A percentile compares a stretch with the other conserved stretches of the same genome.
These are phyloP conservation scores for Thereva unica DNA, from an alignment of 2,888 invertebrate genomes.

Conservation along the genomic window DNA sequence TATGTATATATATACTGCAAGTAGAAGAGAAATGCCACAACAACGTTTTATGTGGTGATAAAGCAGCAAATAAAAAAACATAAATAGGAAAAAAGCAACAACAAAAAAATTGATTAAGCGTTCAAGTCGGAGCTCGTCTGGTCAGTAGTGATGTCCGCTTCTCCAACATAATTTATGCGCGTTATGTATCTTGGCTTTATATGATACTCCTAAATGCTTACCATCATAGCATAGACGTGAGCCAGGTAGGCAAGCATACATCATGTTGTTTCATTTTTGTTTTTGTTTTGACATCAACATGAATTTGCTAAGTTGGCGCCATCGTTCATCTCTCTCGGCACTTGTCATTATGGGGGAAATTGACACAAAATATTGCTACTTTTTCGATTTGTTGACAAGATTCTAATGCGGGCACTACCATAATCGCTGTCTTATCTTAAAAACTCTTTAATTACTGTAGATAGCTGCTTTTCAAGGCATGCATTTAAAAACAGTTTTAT, in stretches of 20 bases:
- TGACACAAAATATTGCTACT: constrained; percentile 14
- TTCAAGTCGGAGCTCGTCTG: constrained; percentile 20
- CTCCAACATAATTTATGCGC: constrained; percentile 30
- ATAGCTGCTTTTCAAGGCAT: too few species aligned
- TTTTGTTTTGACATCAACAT: background rate
- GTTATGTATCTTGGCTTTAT: constrained; percentile 24
- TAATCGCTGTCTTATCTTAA: constrained; percentile 4
- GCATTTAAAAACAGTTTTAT: too few species aligned
- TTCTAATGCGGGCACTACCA: too few species aligned
- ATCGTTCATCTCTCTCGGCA: constrained; percentile 3
- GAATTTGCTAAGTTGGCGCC: constrained; percentile 25
- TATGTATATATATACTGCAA: too few species aligned
- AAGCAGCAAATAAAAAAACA: background rate
- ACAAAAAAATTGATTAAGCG: constrained; percentile 26
- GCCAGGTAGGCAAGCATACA: too few species aligned
- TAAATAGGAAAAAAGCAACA: constrained; percentile 9
- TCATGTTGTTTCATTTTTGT: too few species aligned
- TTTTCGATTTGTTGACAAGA: constrained; percentile 14
- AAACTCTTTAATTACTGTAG: background rate
- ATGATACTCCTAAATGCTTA: constrained; percentile 12
- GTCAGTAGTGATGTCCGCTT: constrained; percentile 19
- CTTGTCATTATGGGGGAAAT: constrained; percentile 7
- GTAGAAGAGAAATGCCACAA: constrained; percentile 21
- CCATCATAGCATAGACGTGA: background rate
- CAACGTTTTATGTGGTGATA: constrained; percentile 18